phyloP scores from a whole-genome alignment of 37 sponge, comb jelly and placozoan genomes.

The Ianthella basta region DNA sequence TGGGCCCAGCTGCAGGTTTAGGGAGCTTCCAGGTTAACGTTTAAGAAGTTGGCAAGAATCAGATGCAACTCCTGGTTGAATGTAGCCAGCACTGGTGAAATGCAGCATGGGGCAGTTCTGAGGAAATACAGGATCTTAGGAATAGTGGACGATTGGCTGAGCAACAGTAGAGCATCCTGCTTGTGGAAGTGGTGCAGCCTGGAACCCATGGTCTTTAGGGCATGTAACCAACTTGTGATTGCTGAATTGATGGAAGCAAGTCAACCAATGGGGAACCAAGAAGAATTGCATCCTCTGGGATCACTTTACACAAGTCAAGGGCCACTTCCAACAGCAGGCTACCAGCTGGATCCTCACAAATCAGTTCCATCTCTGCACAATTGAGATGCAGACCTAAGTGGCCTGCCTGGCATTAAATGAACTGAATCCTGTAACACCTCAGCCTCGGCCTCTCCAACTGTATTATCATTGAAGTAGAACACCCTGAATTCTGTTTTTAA shows the following conservation, averaged over 20 bases:
- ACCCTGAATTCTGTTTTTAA: constrained; percentile 6
- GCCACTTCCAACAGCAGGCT: not conserved
- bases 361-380: not conserved
- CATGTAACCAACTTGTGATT: not conserved
- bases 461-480: not conserved
- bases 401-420: constrained; percentile 2
- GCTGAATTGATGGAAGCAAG: not conserved
- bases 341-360: not conserved
- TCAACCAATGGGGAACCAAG: not conserved
- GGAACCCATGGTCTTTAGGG: constrained; percentile 16
- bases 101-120: constrained; percentile 17
- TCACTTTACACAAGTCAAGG: not conserved
- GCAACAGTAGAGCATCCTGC: constrained; percentile 2
- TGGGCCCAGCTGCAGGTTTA: not conserved
- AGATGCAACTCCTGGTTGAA: no score
- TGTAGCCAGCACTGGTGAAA: not conserved
- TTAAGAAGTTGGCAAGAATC: not conserved
- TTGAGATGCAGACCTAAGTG: constrained; percentile 7
- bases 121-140: not conserved
- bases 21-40: not conserved
- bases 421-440: constrained; percentile 4
- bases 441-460: not conserved
- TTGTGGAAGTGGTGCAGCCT: not conserved
- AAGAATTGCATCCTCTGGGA: not conserved
- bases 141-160: not conserved